These are phyloP conservation scores for Disparrhopalites patrizii DNA, from an alignment of 2,888 invertebrate species.

Conservation along the genomic window DNA sequence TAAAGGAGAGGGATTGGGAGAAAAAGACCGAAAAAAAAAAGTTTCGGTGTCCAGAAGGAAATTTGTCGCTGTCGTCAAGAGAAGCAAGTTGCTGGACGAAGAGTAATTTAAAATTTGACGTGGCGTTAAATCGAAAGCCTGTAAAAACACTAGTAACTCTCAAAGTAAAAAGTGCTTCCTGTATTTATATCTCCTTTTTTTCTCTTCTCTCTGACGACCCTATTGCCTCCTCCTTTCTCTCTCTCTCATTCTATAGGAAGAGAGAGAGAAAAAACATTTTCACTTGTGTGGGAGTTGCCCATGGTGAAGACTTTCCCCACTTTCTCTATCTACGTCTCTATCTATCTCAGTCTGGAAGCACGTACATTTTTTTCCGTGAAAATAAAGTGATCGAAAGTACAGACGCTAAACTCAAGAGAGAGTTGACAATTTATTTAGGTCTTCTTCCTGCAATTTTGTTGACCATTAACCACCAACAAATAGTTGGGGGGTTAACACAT, in stretches of 20 bases:
- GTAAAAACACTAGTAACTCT: conserved; percentile 31
- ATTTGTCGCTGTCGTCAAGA: conserved; percentile 33
- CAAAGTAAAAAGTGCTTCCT: conserved; percentile 11
- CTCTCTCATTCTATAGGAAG: background rate
- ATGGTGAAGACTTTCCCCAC: background rate
- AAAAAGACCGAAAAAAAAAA: background rate
- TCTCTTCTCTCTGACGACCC: too few species aligned
- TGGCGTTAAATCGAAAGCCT: conserved; percentile 42
- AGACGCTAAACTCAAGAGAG: too few species aligned
- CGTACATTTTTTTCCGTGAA: background rate
- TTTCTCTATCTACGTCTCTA: background rate
- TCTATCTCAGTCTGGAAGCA: background rate
- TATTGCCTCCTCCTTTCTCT: too few species aligned
- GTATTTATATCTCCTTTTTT: conserved; percentile 9
- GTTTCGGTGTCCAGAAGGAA: background rate
- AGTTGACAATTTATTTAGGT: too few species aligned
- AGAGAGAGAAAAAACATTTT: background rate
- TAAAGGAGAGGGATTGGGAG: background rate
- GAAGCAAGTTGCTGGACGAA: conserved; percentile 26
- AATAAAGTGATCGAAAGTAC: too few species aligned
- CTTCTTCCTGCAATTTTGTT: conserved; percentile 1
- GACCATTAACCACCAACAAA: conserved; percentile 5
- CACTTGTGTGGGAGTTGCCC: background rate
- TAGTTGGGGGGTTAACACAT: background rate
- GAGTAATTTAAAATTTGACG: conserved; percentile 43